Base-by-base conservation (phyloP, 2,888 invertebrate genomes). In the Hydrotaea diabolus region DNA sequence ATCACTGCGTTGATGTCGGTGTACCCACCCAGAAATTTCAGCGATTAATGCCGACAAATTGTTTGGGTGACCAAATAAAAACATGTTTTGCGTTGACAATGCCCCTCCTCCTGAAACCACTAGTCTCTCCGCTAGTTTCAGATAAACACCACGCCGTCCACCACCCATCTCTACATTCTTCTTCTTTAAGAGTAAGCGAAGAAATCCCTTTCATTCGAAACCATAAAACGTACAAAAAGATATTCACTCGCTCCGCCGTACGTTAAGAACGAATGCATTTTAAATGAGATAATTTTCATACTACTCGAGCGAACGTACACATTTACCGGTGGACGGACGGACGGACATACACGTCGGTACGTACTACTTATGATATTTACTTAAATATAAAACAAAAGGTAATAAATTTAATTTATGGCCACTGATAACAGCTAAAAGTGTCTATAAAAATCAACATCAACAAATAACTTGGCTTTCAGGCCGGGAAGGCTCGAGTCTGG, bases 391-490 rank as follows among this genome's bases (percentile, higher is more conserved):
- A 74, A 57, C 49, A 64, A 73, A 76, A 77, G 69, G 62, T 76
- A 73, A 82, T 85, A 85, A 85, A 82, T 81, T 76, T 59, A 84
- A 82, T 82, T 81, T 81, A 82, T 82, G 76, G 72, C 66, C 66
- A 75, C 49, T 64, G 81, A 85, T 82, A 76, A 72, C 26, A 66
- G 72, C 81, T 79, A 82, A 76, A 85, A 85, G 66, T 82, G 78
- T 85, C 79, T 82, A 77, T 79, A 82, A 85, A 81, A 85, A 85
- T 79, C 81, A 82, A 76, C 76, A 82, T 73, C 72, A 80, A 77
- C 21, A 43, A 69, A 69, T 69, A 69, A 46, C 21, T 66, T 23
- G 46, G 46, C 69, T 69, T 66, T 21, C 1, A 69, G 19, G 69
- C 69, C 17, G 9, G 57, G 9, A 21, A 11, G 23, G 59, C 3